phyloP scores from a whole-genome alignment of 2,113 vertebrate species.

The Gymnogyps californianus region DNA sequence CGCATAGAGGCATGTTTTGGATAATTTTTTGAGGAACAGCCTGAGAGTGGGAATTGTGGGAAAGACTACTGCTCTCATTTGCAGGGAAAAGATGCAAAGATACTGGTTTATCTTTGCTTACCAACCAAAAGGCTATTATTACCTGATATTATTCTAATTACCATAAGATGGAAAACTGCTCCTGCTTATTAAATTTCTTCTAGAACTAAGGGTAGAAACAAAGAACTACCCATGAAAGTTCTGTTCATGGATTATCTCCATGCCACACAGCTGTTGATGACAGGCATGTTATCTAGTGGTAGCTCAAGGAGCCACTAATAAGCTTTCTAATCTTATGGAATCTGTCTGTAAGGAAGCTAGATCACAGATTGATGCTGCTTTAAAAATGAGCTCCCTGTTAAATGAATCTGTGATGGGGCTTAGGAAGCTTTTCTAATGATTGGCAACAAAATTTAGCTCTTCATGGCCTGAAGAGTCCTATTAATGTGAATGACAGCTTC shows the following conservation, averaged over 20 bases:
- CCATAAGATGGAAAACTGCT: not conserved
- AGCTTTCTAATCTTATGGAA: not conserved
- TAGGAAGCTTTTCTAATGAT: not conserved
- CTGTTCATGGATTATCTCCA: not conserved
- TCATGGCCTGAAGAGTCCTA: not conserved
- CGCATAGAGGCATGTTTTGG: not conserved
- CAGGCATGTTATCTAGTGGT: not conserved
- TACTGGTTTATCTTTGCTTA: not conserved
- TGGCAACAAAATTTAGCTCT: not conserved
- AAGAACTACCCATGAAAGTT: not conserved
- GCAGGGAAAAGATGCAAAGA: not conserved
- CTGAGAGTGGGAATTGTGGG: not conserved
- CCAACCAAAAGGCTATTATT: not conserved
- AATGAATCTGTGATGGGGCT: not conserved
- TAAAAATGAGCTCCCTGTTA: not conserved
- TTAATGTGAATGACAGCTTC: not conserved
- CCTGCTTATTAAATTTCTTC: not conserved
- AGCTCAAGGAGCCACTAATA: not conserved
- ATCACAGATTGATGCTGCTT: not conserved
- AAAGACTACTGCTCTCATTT: not conserved
- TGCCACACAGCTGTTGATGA: not conserved
- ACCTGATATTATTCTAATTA: not conserved
- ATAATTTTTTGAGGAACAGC: not conserved
- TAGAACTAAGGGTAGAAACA: not conserved
- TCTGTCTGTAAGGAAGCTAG: not conserved